phyloP scores from a whole-genome alignment of 2,888 invertebrate genomes.

The Trichogramma evanescens region DNA sequence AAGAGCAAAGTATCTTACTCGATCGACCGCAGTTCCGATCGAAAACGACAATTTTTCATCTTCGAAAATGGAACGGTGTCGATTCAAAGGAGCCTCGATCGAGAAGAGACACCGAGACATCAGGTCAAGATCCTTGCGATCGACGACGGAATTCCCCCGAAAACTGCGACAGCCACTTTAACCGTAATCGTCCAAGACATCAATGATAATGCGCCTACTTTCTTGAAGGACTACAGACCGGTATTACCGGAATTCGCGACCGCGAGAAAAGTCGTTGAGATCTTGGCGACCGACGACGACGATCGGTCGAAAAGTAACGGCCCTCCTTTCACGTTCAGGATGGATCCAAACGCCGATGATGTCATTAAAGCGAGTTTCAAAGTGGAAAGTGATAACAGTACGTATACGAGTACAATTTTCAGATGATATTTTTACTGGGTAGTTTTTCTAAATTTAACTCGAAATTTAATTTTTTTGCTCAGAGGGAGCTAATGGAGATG shows the following conservation, averaged over 20 bases:
- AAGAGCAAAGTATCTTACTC: constrained; percentile 87
- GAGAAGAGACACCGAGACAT: constrained; percentile 91
- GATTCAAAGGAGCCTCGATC: constrained; percentile 84
- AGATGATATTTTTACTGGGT: neutral
- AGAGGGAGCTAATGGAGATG: constrained; percentile 95
- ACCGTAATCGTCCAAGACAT: constrained; percentile 93
- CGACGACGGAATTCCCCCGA: constrained; percentile 87
- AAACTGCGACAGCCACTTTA: constrained; percentile 87
- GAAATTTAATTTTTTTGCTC: constrained; percentile 26
- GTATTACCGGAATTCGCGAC: constrained; percentile 89
- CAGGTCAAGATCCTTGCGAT: constrained; percentile 94
- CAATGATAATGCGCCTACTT: constrained; percentile 90
- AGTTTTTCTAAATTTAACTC: constrained; percentile 2
- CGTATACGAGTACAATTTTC: constrained; percentile 41
- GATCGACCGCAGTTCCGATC: constrained; percentile 85
- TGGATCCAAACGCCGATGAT: constrained; percentile 90
- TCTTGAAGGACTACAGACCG: constrained; percentile 85
- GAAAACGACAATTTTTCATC: constrained; percentile 88
- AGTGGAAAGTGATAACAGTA: constrained; percentile 93
- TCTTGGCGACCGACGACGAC: constrained; percentile 88
- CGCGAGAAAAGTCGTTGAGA: constrained; percentile 86
- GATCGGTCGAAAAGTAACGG: constrained; percentile 91
- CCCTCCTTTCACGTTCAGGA: constrained; percentile 89
- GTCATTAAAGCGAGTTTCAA: constrained; percentile 90
- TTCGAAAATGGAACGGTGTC: constrained; percentile 92